Evolutionary conservation across 2,113 vertebrate genomes (phyloP).

Genomic region (Bubalus kerabau): DNA sequence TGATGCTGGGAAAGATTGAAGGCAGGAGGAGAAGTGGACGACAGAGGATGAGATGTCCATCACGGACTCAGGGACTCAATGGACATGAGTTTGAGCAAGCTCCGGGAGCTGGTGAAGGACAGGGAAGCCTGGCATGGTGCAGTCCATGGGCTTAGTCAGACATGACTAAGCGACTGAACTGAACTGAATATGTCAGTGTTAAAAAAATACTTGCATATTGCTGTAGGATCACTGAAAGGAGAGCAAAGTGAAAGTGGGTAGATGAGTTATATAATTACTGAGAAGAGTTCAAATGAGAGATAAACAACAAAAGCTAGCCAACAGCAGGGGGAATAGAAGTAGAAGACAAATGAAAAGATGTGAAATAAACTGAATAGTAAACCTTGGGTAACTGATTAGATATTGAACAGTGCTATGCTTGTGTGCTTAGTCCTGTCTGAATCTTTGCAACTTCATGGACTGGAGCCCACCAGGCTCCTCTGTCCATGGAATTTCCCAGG

Average conservation of each 20-base stretch:
- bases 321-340: not conserved
- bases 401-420: not conserved
- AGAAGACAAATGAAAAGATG: not conserved
- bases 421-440: not conserved
- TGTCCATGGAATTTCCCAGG: not conserved
- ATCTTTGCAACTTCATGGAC: not conserved
- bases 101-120: not conserved
- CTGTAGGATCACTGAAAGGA: not conserved
- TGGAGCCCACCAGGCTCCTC: not conserved
- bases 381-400: not conserved
- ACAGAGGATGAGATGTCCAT: not conserved
- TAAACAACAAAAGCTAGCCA: not conserved
- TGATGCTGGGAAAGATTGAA: not conserved
- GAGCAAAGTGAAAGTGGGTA: not conserved
- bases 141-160: not conserved
- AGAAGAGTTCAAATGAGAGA: not conserved
- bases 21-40: not conserved
- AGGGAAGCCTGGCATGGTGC: not conserved
- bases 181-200: not conserved
- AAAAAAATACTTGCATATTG: not conserved
- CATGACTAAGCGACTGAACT: not conserved
- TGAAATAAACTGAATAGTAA: not conserved
- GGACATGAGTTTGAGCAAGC: not conserved
- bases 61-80: fast-evolving
- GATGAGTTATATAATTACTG: not conserved